A percentile compares a stretch with the other conserved stretches of the same genome.
Evolutionary conservation across 2,888 invertebrate genomes (phyloP).

Genomic region (Exocentrus adspersus): DNA sequence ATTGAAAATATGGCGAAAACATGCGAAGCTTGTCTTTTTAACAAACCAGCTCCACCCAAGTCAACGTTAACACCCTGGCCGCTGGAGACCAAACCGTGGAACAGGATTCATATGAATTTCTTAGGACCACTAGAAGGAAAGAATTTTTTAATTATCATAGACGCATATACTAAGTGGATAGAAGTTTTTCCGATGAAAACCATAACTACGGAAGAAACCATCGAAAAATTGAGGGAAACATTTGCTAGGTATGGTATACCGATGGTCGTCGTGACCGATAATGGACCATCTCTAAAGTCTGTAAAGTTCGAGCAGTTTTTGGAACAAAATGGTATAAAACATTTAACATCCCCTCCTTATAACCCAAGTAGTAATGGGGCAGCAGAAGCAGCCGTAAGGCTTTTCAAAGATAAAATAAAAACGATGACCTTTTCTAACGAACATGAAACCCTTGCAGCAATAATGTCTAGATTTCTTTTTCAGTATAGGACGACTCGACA

Average conservation of each 20-base stretch:
- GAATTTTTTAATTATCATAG: neutral
- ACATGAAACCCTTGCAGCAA: neutral
- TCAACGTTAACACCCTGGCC: conserved; percentile 1
- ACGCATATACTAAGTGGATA: no score
- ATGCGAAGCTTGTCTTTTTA: neutral
- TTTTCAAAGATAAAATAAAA: neutral
- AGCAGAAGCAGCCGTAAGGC: neutral
- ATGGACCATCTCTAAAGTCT: no score
- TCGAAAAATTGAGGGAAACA: neutral
- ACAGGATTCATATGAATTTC: neutral
- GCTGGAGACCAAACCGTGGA: conserved; percentile 2
- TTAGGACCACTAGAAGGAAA: neutral
- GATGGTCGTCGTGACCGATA: no score
- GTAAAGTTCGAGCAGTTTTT: no score
- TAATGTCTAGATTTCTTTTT: neutral
- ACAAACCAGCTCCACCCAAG: conserved; percentile 3
- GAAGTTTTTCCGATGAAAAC: neutral
- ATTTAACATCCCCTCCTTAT: no score
- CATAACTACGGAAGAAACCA: neutral
- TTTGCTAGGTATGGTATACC: no score
- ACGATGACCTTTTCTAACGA: neutral
- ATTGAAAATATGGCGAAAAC: neutral
- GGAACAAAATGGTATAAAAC: no score
- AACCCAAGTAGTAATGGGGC: no score
- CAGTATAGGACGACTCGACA: neutral